Evolutionary conservation across 2,113 vertebrate genomes (phyloP).

Genomic region (Sturnira hondurensis): DNA sequence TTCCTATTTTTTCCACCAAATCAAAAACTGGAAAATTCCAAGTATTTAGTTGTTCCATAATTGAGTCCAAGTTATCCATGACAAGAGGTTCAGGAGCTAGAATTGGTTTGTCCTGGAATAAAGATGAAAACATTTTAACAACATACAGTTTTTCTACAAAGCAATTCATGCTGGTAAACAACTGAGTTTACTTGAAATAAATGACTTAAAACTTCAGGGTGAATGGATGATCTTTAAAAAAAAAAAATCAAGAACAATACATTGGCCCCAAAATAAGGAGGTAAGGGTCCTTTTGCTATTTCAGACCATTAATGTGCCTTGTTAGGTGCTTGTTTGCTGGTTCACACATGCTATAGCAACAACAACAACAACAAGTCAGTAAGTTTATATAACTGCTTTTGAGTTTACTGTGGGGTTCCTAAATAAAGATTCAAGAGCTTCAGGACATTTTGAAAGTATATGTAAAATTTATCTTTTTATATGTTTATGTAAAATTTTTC

Average conservation of each 20-base stretch:
- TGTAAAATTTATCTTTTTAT: neutral
- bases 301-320: neutral
- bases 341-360: neutral
- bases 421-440: neutral
- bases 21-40: constrained; percentile 99
- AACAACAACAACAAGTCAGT: neutral
- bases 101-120: constrained; percentile 88
- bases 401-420: neutral
- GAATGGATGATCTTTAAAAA: neutral
- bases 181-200: neutral
- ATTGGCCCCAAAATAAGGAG: neutral
- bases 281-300: neutral
- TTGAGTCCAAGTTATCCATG: constrained; percentile 92
- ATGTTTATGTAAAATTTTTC: neutral
- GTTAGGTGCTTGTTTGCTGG: too few relatives aligned
- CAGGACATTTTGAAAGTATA: neutral
- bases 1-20: constrained; percentile 94
- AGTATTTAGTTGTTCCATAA: constrained; percentile 94
- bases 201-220: neutral
- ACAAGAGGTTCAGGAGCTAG: constrained; percentile 94
- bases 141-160: neutral
- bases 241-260: neutral
- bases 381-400: neutral
- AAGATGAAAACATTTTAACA: constrained; percentile 51
- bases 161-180: neutral